Evolutionary conservation across 2,888 invertebrate genomes (phyloP).

Genomic region (Amiota communis): DNA sequence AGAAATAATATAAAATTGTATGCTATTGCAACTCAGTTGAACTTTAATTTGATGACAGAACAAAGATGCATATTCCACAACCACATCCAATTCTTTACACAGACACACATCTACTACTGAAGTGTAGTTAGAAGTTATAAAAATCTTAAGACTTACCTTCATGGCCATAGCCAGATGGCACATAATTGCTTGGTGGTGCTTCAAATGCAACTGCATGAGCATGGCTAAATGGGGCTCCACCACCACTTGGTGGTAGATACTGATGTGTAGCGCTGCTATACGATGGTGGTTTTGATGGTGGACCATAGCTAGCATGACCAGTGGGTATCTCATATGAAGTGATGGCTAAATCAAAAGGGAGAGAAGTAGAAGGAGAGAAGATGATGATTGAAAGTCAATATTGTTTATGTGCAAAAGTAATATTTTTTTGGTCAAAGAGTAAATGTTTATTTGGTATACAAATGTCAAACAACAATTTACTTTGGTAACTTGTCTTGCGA

Average conservation of each 20-base stretch:
- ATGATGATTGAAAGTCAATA: too few relatives aligned
- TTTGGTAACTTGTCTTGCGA: constrained; percentile 48
- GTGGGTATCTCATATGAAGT: constrained; percentile 71
- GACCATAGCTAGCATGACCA: constrained; percentile 71
- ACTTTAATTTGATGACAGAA: neutral
- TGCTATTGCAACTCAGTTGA: neutral
- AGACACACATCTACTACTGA: neutral
- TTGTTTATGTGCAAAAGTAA: neutral
- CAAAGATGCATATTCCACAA: neutral
- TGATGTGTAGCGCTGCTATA: constrained; percentile 70
- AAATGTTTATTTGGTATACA: neutral
- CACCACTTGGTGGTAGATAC: constrained; percentile 67
- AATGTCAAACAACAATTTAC: neutral
- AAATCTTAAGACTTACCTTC: constrained; percentile 66
- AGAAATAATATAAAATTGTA: neutral
- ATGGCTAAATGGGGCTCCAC: constrained; percentile 67
- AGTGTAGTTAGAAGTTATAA: neutral
- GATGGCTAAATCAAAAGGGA: constrained; percentile 61
- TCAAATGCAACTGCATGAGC: constrained; percentile 70
- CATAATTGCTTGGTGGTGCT: constrained; percentile 68
- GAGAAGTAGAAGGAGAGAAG: too few relatives aligned
- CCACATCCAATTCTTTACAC: constrained; percentile 12
- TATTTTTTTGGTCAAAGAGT: neutral
- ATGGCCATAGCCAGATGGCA: constrained; percentile 69
- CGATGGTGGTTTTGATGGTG: constrained; percentile 70